These are phyloP conservation scores for Cygnus olor DNA, from an alignment of 2,797 vertebrate species.

Conservation along the genomic window DNA sequence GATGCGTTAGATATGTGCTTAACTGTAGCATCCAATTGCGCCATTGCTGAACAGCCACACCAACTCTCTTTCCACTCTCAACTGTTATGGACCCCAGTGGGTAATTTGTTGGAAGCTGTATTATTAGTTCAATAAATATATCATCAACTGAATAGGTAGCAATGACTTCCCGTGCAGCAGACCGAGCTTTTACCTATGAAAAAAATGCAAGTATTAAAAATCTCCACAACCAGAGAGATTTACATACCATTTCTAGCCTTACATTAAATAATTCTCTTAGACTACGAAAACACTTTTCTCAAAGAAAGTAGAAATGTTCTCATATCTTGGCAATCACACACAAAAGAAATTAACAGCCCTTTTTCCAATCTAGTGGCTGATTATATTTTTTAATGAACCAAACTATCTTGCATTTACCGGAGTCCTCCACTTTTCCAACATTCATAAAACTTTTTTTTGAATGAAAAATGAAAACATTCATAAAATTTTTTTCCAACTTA, in stretches of 20 bases:
- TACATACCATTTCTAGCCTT: background rate
- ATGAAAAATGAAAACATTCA: too few species aligned
- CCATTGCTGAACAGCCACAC: slow-evolving; percentile 97
- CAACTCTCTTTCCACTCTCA: slow-evolving; percentile 94
- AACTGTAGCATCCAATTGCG: slow-evolving; percentile 99
- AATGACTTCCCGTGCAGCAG: slow-evolving; percentile 93
- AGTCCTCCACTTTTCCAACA: background rate
- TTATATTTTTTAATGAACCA: background rate
- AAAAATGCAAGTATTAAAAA: background rate
- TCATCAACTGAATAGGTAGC: slow-evolving; percentile 97
- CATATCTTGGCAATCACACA: background rate
- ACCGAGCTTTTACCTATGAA: slow-evolving; percentile 93
- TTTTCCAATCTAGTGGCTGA: background rate
- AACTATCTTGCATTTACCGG: background rate
- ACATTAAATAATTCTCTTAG: background rate
- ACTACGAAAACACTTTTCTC: background rate
- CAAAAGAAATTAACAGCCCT: background rate
- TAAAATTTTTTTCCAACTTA: background rate
- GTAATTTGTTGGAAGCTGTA: slow-evolving; percentile 94
- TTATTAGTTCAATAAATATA: slow-evolving; percentile 96
- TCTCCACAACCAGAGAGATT: background rate
- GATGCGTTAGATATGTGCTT: slow-evolving; percentile 93
- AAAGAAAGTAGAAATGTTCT: background rate
- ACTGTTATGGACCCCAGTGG: slow-evolving; percentile 93
- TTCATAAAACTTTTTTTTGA: background rate